phyloP scores from a whole-genome alignment of 1,140 invertebrate species.

The Nebria ingens region DNA sequence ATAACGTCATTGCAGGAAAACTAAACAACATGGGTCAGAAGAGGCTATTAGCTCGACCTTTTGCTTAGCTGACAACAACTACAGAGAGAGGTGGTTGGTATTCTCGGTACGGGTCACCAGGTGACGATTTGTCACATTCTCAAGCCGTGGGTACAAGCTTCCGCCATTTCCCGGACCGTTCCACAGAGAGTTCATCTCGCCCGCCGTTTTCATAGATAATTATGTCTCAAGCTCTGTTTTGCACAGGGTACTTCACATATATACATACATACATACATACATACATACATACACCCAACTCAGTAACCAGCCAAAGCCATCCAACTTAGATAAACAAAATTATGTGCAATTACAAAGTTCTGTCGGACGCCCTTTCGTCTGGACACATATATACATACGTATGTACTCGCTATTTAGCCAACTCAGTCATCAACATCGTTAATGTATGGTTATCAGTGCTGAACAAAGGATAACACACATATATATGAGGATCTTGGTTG shows the following conservation, averaged over 20 bases:
- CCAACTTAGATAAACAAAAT: constrained; percentile 15
- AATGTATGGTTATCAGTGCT: neutral
- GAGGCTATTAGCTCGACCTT: too few relatives aligned
- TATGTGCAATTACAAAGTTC: constrained; percentile 17
- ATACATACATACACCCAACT: too few relatives aligned
- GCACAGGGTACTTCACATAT: neutral
- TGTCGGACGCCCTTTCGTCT: neutral
- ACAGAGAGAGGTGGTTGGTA: neutral
- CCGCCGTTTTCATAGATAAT: neutral
- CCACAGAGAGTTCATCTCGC: neutral
- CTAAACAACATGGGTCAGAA: too few relatives aligned
- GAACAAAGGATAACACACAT: neutral
- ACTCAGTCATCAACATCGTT: neutral
- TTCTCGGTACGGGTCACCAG: constrained; percentile 27
- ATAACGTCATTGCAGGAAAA: too few relatives aligned
- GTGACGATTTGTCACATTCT: constrained; percentile 32
- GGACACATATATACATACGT: neutral
- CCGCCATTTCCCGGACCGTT: constrained; percentile 23
- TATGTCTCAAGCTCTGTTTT: neutral
- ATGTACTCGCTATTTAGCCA: neutral
- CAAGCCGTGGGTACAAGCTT: constrained; percentile 30
- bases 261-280: too few relatives aligned
- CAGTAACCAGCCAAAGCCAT: neutral
- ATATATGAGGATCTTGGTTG: too few relatives aligned
- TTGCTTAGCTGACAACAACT: neutral